Base-by-base conservation (phyloP, 2,113 vertebrate genomes). In the Motacilla alba region DNA sequence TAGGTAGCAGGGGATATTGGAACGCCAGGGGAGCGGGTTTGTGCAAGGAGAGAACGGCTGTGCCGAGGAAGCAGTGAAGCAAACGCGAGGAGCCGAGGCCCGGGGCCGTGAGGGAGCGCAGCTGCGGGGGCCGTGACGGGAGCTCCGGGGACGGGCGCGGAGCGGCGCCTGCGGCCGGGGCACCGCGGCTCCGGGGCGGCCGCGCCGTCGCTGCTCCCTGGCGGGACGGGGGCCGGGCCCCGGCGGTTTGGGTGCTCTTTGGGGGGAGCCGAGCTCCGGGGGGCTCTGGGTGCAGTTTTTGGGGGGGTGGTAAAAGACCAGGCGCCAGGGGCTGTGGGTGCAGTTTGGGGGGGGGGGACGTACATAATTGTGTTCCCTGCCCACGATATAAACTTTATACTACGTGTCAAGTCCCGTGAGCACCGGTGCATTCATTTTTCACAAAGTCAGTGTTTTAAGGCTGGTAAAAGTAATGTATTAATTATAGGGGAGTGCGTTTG, bases 351-450 rank as follows among this genome's bases (percentile, higher is more conserved):
- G 22, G 15, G 24, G 7, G 49, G 14, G 11, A 17, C 7, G 2
- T 27, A 4, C 24, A 2, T 21, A 5, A 0, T 15, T 21, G 0
- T 7, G 23, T 43, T n/a, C 39, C 30, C 12, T 24, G 22, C 9
- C 13, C n/a, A 0, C 5, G 4, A 3, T 9, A 9, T 1, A 13
- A n/a, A 18, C 19, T 46, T 19, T 22, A 10, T 9, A 15, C 20
- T n/a, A 49, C 35, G 3, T 13, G 35, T 69, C 62, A 14, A 43
- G 43, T 8, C 41, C 6, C 15, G 13, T 13, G 22, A 64, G 39
- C 44, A 0, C 19, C 12, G 2, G 4, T 19, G 19, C 15, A 15
- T 67, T 58, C 4, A 0, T 33, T 49, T 90, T n/a, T 69, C 26
- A 16, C 15, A 30, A 56, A 56, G n/a, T 24, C 7, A 4, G 2